Evolutionary conservation across 2,888 invertebrate genomes (phyloP).

Genomic region (Drosophila nr. fundita): DNA sequence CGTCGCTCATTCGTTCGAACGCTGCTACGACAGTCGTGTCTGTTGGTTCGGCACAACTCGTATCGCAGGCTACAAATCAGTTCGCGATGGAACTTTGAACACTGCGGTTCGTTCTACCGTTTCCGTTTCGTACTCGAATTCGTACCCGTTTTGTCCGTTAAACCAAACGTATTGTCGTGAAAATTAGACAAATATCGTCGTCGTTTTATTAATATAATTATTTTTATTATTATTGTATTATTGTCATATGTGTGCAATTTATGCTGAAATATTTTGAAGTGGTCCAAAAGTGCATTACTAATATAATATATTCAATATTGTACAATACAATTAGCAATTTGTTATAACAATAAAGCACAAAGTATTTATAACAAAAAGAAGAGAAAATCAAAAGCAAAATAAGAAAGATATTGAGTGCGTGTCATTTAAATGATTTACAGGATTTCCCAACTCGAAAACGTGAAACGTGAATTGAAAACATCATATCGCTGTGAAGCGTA

Average conservation of each 20-base stretch:
- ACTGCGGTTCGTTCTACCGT: constrained; percentile 80
- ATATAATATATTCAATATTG: constrained; percentile 32
- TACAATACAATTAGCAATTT: constrained; percentile 27
- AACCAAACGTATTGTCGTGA: constrained; percentile 48
- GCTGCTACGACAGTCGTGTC: constrained; percentile 30
- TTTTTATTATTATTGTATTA: constrained; percentile 16
- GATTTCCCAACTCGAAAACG: constrained; percentile 53
- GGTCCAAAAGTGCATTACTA: constrained; percentile 47
- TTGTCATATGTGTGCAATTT: constrained; percentile 23
- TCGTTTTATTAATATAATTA: constrained; percentile 33
- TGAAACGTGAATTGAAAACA: constrained; percentile 63
- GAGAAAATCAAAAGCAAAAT: constrained; percentile 5
- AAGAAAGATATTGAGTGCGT: constrained; percentile 58
- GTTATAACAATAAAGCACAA: constrained; percentile 10
- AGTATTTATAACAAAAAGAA: constrained; percentile 6
- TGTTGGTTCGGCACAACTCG: constrained; percentile 47
- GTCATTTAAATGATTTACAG: constrained; percentile 78
- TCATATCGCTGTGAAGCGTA: constrained; percentile 18
- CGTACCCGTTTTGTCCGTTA: constrained; percentile 39
- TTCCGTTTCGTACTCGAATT: constrained; percentile 50
- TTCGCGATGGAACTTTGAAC: constrained; percentile 85
- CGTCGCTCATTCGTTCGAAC: constrained; percentile 38
- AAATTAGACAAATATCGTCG: constrained; percentile 9
- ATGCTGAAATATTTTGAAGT: constrained; percentile 17
- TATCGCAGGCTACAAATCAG: constrained; percentile 58